Evolutionary conservation across 2,113 vertebrate genomes (phyloP).

Genomic region (Ramphastos sulfuratus): DNA sequence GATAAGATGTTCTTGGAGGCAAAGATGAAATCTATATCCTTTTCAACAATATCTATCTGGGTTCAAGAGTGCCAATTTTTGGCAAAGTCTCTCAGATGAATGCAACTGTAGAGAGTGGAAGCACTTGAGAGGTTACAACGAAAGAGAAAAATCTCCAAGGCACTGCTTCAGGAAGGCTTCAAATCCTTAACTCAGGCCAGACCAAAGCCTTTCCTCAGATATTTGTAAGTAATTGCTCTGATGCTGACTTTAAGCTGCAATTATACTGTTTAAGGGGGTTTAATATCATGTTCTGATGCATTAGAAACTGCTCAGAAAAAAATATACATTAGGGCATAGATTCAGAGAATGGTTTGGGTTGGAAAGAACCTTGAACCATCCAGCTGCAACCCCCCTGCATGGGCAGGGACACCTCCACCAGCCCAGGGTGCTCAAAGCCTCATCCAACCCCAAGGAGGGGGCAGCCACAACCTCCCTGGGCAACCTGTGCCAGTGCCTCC

Average conservation of each 20-base stretch:
- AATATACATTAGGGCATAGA: neutral
- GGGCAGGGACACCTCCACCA: too few species aligned
- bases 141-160: neutral
- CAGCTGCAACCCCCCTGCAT: too few species aligned
- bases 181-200: neutral
- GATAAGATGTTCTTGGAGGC: slow-evolving; percentile 66
- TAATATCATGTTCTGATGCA: neutral
- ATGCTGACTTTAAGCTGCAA: neutral
- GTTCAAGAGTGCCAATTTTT: slow-evolving; percentile 41
- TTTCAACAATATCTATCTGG: slow-evolving; percentile 54
- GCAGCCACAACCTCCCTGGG: too few species aligned
- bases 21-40: slow-evolving; percentile 53
- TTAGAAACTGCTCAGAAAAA: neutral
- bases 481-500: too few species aligned
- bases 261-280: neutral
- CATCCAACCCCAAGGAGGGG: too few species aligned
- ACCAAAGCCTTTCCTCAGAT: neutral
- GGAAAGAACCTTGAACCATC: too few species aligned
- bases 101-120: neutral
- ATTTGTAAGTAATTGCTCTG: neutral
- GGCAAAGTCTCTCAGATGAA: neutral
- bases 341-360: too few species aligned
- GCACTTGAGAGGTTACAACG: neutral
- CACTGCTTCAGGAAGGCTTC: neutral
- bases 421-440: too few species aligned